Evolutionary conservation across 1,140 invertebrate genomes (phyloP), one percentile per base, ranked within the genome.

Genomic region (Anastatus disparis): DNA sequence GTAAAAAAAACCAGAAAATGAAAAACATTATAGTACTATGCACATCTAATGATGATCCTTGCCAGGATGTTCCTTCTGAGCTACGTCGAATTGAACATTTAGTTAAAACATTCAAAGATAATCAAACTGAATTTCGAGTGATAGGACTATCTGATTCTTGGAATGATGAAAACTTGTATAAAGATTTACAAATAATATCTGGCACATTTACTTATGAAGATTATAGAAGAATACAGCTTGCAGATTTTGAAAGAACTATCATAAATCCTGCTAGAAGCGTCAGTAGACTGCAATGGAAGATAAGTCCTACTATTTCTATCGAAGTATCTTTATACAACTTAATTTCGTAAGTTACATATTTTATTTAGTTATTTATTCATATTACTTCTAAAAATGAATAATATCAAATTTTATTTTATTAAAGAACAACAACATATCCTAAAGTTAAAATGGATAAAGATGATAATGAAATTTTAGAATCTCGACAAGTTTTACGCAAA

Each of bases 361-460:
- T 3, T 24, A 44, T 27, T 29, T 29, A 48, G 27, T 31, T n/a
- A n/a, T 27, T 38, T 53, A 44, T 20, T 59, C 26, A 44, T 2
- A 2, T 24, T 29, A 35, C 6, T 12, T n/a, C 20, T 35, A 40
- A 15, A 42, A 48, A 52, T 69, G 13, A 12, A 50, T 17, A 10
- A 52, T 35, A 48, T 17, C 38, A 62, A 42, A 62, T n/a, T 48
- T 46, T 10, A 42, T 27, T 48, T 27, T 20, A 22, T 64, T 44
- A 22, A 12, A 71, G 50, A 35, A 1, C 17, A 17, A 29, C 61
- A 35, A 64, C 31, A 12, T 71, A 64, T 15, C 69, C 53, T 26
- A 71, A 71, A 64, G 42, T 71, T 2, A 71, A 64, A 27, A 20
- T 71, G 20, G n/a, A 64, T n/a, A 71, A 64, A 40, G 40, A 64